phyloP scores from a whole-genome alignment of 2,797 vertebrate genomes.

The Clarias platycephalus region DNA sequence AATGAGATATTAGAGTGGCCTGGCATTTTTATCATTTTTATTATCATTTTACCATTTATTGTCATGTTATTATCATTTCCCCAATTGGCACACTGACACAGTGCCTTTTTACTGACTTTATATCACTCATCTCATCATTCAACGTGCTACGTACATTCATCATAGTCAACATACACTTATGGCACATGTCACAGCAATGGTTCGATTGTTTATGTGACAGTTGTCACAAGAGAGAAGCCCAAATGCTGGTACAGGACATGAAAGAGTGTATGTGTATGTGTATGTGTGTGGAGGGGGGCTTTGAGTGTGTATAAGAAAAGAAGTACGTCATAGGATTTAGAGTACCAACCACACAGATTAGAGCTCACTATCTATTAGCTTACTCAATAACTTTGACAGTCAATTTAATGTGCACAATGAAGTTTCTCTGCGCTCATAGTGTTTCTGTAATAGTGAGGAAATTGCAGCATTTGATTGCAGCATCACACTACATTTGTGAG shows the following conservation, averaged over 20 bases:
- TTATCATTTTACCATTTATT: too few species aligned
- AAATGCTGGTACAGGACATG: neutral
- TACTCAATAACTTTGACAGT: conserved; percentile 9
- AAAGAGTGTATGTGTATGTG: neutral
- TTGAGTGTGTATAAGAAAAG: neutral
- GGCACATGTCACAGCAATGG: neutral
- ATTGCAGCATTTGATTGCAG: neutral
- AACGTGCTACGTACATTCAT: neutral
- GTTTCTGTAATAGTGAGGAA: conserved; percentile 2
- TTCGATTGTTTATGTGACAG: conserved; percentile 25
- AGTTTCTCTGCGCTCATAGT: neutral
- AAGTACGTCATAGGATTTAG: conserved; percentile 1
- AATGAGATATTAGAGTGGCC: too few species aligned
- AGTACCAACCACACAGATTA: conserved; percentile 11
- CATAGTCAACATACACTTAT: neutral
- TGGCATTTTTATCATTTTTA: neutral
- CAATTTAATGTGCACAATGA: neutral
- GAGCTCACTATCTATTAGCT: neutral
- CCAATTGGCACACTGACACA: neutral
- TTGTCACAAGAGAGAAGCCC: conserved; percentile 19
- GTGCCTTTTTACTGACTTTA: neutral
- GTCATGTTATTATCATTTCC: neutral
- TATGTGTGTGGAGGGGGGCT: too few species aligned
- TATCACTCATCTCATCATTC: conserved; percentile 22
- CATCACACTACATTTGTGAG: conserved; percentile 10